Evolutionary conservation across 2,113 vertebrate genomes (phyloP), one percentile per base, ranked within the genome.

Genomic region (Centropus unirufus): DNA sequence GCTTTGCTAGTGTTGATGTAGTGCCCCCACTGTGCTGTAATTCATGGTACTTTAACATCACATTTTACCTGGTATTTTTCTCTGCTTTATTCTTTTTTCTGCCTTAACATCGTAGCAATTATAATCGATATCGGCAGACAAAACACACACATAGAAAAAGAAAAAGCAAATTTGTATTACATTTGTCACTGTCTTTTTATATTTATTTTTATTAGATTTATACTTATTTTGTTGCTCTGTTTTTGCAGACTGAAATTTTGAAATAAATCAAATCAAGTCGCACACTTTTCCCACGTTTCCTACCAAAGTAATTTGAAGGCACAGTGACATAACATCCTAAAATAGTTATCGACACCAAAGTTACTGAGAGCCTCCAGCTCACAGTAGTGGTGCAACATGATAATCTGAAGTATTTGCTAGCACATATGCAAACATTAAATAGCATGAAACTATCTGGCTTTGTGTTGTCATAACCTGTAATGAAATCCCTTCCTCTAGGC

Each of bases 281-380:
- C 14, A 42, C 7, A 39, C 29, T 84, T 86, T 72, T n/a, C 58
- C 14, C 12, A 23, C 23, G 34, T 29, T 88, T 77, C 42, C 77
- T 66, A 29, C 36, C 32, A 69, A 84, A 58, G 70, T 70, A 90
- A 80, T 94, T 47, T 85, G 44, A 74, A 54, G 12, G 27, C 57
- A 69, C 59, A 55, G 34, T 0, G 0, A 22, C 0, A 0, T 75
- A 75, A 85, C 44, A 83, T 23, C 24, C 36, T 83, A 55, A 95
- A 86, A 93, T 64, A 10, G 1, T 23, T 29, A 36, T 74, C 55
- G 83, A 34, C 36, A 30, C 26, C 2, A 0, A 63, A 83, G 61
- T 24, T 69, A 78, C 13, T 4, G 6, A 70, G 77, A 92, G 63
- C 24, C 29, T 90, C 81, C 72, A 83, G 68, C 39, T 46, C 34